phyloP scores from a whole-genome alignment of 1,140 invertebrate species.

The Lepidurus packardi region DNA sequence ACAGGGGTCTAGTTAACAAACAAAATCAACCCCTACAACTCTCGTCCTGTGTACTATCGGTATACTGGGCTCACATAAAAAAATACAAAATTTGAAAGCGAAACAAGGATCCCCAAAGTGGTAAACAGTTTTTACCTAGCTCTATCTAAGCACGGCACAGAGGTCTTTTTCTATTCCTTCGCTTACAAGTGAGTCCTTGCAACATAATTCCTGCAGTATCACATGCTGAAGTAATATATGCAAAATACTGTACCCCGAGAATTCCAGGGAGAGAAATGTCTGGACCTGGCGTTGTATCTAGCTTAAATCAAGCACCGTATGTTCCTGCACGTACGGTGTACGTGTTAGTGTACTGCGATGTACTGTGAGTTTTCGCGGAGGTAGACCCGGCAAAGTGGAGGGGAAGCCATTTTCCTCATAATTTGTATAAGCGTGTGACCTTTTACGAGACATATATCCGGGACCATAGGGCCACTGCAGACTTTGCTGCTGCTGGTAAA shows the following conservation, averaged over 20 bases:
- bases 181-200: no score
- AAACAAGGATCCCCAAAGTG: not conserved
- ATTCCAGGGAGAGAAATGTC: not conserved
- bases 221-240: no score
- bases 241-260: no score
- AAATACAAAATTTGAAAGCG: not conserved
- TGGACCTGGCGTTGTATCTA: not conserved
- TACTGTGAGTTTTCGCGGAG: not conserved
- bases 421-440: not conserved
- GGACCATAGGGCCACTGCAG: conserved; percentile 13
- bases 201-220: no score
- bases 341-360: no score
- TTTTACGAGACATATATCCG: conserved; percentile 1
- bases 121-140: conserved; percentile 9
- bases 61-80: not conserved
- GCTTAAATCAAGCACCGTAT: not conserved
- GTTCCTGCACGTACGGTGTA: not conserved
- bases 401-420: not conserved
- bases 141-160: not conserved
- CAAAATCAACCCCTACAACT: not conserved
- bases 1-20: not conserved
- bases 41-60: no score
- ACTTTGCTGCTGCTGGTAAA: not conserved
- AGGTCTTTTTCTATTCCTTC: not conserved
- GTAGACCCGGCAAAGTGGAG: not conserved